Evolutionary conservation across 2,888 invertebrate species (phyloP), one percentile per base, ranked within the genome.

Genomic region (Leptinotarsa haldemani): DNA sequence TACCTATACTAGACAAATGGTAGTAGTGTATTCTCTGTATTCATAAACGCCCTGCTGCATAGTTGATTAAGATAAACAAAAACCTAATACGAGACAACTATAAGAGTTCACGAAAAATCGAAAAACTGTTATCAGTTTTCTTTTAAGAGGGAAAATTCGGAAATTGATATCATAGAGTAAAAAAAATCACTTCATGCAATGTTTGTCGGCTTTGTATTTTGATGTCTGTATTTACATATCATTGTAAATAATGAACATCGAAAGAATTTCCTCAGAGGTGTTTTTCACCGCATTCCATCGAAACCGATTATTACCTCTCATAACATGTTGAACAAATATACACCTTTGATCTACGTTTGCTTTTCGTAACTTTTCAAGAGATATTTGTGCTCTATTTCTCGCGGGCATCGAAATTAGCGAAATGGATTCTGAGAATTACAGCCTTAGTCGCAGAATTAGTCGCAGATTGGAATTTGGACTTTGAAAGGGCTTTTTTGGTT

Each of bases 271-370:
- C 56, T 12, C 22, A 13, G 56, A 56, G 15, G 56, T 56, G 22
- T 56, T 56, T 56, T 56, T 56, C 56, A 25, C 22, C 15, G 56
- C 56, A 56, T 56, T 56, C 25, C 56, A 4, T 15, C 22, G 20
- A 56, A 56, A 56, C 56, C 15, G 9, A 22, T 56, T 22, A 56
- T 56, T 56, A 56, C 22, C 22, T 56, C 56, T 4, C 56, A 56
- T 56, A 56, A 56, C 56, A 56, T 56, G 20, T 56, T 22, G 22
- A 56, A 56, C 20, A 56, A 56, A 56, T 56, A 56, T 56, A 56
- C 56, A 56, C 22, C 56, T 56, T 56, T 56, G 56, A 56, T 56
- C 20, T 56, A 56, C 4, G 56, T 56, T 56, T 56, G 56, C 22
- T 56, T 56, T 22, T 56, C 56, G 20, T 20, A 25, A 56, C 13